These are phyloP conservation scores for Hirundo rustica DNA, from an alignment of 2,797 vertebrate species.

Conservation along the genomic window DNA sequence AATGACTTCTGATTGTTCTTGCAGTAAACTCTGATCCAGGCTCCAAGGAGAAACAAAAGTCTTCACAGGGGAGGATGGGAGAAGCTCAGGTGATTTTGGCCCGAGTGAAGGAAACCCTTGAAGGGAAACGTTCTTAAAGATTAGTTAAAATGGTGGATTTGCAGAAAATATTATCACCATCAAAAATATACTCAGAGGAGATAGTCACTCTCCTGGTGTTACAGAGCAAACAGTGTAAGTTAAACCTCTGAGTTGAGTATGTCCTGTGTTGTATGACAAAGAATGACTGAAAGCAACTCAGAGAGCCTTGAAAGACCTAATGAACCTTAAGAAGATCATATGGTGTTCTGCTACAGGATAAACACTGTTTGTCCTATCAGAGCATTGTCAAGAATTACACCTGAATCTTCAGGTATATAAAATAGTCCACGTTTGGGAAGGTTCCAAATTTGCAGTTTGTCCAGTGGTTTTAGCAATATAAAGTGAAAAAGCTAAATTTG, in stretches of 20 bases:
- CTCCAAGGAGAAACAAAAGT: neutral
- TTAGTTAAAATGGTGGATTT: neutral
- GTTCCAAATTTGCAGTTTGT: neutral
- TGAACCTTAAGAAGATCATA: neutral
- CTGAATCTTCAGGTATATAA: neutral
- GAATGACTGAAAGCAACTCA: neutral
- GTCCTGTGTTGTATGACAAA: neutral
- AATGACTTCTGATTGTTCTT: neutral
- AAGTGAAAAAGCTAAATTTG: neutral
- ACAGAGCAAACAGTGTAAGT: neutral
- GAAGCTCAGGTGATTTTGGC: neutral
- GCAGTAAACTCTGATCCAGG: neutral
- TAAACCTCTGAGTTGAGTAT: neutral
- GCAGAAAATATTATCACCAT: neutral
- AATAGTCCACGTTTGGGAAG: neutral
- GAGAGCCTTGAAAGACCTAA: neutral
- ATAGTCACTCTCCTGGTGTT: neutral
- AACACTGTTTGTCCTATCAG: fast-evolving
- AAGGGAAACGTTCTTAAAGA: neutral
- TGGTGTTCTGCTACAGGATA: neutral
- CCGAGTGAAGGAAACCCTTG: neutral
- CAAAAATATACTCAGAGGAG: neutral
- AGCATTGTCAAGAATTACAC: neutral
- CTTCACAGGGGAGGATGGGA: neutral
- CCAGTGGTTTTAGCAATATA: neutral